A percentile compares a stretch with the other conserved stretches of the same genome.
Evolutionary conservation across 35 echinoderm and acorn worm genomes (phyloP).

Genomic region (Patiria miniata): DNA sequence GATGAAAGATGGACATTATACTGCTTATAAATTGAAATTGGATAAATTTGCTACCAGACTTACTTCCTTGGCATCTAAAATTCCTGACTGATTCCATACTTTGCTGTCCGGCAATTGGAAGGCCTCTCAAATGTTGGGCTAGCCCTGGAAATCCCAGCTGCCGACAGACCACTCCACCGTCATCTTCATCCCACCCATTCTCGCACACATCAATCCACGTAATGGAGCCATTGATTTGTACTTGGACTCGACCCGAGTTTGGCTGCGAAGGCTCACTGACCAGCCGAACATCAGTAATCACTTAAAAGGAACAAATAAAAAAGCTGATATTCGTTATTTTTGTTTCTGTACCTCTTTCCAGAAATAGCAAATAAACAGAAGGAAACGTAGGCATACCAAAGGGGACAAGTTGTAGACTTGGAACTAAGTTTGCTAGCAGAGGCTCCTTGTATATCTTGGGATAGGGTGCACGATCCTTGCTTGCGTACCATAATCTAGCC

Average conservation of each 20-base stretch:
- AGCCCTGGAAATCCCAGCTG: neutral
- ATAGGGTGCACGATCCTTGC: neutral
- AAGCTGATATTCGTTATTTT: neutral
- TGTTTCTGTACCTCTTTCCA: neutral
- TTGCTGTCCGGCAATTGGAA: neutral
- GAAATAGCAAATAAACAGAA: neutral
- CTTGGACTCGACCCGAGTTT: neutral
- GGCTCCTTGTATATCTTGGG: neutral
- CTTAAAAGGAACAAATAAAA: neutral
- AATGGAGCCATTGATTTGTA: neutral
- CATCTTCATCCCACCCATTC: neutral
- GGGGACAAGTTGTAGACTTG: neutral
- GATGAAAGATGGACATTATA: no score
- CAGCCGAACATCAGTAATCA: neutral
- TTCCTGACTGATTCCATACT: neutral
- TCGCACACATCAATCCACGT: neutral
- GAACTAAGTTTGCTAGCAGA: neutral
- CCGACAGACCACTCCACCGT: neutral
- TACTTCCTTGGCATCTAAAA: neutral
- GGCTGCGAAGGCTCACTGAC: neutral
- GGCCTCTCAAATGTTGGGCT: neutral
- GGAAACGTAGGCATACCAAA: no score
- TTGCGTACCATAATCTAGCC: no score
- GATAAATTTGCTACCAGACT: neutral
- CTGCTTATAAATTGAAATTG: no score